Base-by-base conservation (phyloP, 2,113 vertebrate species). In the Capreolus pygargus region DNA sequence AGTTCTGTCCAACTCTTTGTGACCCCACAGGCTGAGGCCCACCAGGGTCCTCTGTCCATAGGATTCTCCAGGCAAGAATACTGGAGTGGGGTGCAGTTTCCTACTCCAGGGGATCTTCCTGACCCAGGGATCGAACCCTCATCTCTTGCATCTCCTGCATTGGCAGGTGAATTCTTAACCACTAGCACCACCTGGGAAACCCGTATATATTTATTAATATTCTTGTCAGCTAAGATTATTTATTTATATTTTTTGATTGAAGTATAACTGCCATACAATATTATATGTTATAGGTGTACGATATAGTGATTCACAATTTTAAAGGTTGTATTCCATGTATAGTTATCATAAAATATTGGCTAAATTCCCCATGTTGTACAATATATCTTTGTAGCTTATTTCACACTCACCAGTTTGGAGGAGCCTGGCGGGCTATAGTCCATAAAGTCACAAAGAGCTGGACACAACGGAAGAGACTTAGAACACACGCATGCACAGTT, bases 401-500 rank as follows among this genome's bases (percentile, higher is more conserved):
- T 64, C 60, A 16, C 7, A 33, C 30, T 64, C 33, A 64, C 30
- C 30, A 64, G 14, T 64, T 64, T 64, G 60, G 30, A 64, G 60
- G 60, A 61, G 28, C 13, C 60, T 64, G 30, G 30, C 3, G 3
- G 16, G 30, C 61, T 17, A 17, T 16, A 64, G 61, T 64, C 61
- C 33, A 64, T 64, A 17, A 30, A 64, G 61, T 64, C 61, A n/a
- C 15, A 17, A n/a, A 27, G 15, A 64, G 61, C 4, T 3, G 16
- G 30, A 64, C 61, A n/a, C 1, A 33, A n/a, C 7, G 4, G 33
- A 67, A 67, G 61, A 1, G 16, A 19, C 61, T 67, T n/a, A 67
- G 33, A n/a, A n/a, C 33, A 19, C 4, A 17, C 9, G 33, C 8
- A n/a, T 1, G 0, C 61, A n/a, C 3, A n/a, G 28, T 81, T 33